Evolutionary conservation across 1,140 invertebrate species (phyloP), one percentile per base, ranked within the genome.

Genomic region (Papilio glaucus): DNA sequence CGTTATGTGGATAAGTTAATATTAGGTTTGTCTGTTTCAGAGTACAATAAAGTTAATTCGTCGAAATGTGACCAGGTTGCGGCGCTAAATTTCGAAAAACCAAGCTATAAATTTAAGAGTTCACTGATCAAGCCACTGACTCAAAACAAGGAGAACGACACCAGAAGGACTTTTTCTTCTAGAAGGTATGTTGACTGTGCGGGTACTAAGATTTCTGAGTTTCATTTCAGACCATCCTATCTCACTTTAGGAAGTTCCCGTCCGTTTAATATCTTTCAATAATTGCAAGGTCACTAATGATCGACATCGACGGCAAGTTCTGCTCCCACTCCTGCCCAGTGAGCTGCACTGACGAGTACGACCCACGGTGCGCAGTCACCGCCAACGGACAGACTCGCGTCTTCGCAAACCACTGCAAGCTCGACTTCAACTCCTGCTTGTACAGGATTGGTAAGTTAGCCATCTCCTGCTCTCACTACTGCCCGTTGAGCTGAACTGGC

Each of bases 321-420:
- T 91, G 89, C 45, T 77, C 72, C 0, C 89, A 91, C 39, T 8
- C 65, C 0, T 91, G 89, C 33, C 89, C 89, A 0, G 13, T 41
- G 0, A 69, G 73, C 0, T 91, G 87, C 7, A 83, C 87, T 1
- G 86, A 89, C 0, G 77, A 83, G 9, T 89, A 89, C 42, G 78
- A 83, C 7, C 89, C 89, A 0, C 80, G 86, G 15, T 91, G 89
- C 42, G 87, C 86, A 0, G 4, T 85, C 4, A 81, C 85, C 60
- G 72, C 9, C 0, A 77, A 61, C 1, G 85, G 86, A 4, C 38
- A 77, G 7, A 69, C 68, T 3, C 75, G 78, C 12, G 83, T 89
- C 0, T 91, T 91, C 63, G n/a, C 84, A 0, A 91, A 91, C 65
- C 89, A 91, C 38, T 91, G 89, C 65, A 80, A 84, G 37, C 42